These are phyloP conservation scores for Cathartes aura DNA, from an alignment of 2,113 vertebrate genomes.

Conservation along the genomic window DNA sequence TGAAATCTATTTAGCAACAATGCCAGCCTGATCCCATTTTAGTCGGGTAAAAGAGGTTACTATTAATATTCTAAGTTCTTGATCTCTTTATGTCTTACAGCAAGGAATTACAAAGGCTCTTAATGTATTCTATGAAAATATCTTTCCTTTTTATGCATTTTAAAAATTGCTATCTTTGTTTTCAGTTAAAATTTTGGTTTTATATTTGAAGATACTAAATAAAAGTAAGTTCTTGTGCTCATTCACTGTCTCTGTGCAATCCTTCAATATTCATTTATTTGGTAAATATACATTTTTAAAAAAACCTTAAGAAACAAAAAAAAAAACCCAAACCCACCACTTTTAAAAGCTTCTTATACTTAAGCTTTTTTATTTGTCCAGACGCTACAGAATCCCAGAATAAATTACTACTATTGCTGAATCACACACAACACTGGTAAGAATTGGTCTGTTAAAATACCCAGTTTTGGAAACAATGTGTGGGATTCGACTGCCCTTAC, in stretches of 20 bases:
- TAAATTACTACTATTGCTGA: background rate
- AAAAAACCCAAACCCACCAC: too few species aligned
- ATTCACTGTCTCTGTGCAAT: background rate
- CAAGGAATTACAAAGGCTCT: background rate
- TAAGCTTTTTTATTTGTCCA: background rate
- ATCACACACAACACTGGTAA: background rate
- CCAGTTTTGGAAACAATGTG: background rate
- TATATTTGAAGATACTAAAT: background rate
- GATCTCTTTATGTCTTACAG: background rate
- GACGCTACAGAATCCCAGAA: background rate
- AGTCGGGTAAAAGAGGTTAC: background rate
- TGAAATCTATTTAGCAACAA: background rate
- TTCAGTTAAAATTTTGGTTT: background rate
- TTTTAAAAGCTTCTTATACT: background rate
- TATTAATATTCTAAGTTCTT: background rate
- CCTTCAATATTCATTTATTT: background rate
- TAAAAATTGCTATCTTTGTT: background rate
- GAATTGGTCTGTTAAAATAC: background rate
- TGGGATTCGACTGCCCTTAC: background rate
- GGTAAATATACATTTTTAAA: background rate
- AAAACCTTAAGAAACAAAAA: accelerated
- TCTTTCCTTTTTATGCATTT: background rate
- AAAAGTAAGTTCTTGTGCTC: background rate
- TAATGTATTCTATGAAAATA: background rate
- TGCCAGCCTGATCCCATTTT: background rate